phyloP scores from a whole-genome alignment of 2,797 vertebrate species.

The Serranus cabrilla region DNA sequence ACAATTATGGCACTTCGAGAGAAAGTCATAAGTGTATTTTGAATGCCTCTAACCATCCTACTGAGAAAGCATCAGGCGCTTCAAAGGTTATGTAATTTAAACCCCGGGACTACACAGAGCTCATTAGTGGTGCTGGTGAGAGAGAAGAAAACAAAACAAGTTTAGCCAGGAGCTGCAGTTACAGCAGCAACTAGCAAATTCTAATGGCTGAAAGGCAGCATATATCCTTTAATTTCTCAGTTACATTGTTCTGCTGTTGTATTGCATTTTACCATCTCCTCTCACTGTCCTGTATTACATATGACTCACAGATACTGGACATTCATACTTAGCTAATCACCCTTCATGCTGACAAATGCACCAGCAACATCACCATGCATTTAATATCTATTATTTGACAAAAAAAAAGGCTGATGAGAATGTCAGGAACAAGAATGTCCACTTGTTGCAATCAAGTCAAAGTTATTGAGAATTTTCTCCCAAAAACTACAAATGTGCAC shows the following conservation, averaged over 20 bases:
- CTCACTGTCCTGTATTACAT: not conserved
- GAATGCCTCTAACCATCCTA: slow-evolving; percentile 40
- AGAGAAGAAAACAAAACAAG: slow-evolving; percentile 50
- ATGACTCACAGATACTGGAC: not conserved
- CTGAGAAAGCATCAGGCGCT: slow-evolving; percentile 28
- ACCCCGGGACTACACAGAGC: slow-evolving; percentile 42
- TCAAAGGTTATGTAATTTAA: slow-evolving; percentile 55
- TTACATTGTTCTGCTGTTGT: not conserved
- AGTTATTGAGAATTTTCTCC: too few relatives aligned
- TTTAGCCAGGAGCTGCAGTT: slow-evolving; percentile 14
- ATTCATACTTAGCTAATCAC: not conserved
- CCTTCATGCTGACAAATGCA: not conserved
- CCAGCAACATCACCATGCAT: too few relatives aligned
- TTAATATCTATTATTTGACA: too few relatives aligned
- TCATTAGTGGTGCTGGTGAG: slow-evolving; percentile 49
- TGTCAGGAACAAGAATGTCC: too few relatives aligned
- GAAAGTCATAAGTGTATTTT: slow-evolving; percentile 51
- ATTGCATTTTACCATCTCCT: not conserved
- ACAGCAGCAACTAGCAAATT: not conserved
- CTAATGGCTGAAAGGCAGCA: slow-evolving; percentile 2
- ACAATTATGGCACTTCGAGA: slow-evolving; percentile 46
- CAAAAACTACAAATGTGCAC: too few relatives aligned
- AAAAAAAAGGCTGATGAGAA: too few relatives aligned
- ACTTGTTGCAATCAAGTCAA: too few relatives aligned
- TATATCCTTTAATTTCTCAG: slow-evolving; percentile 5